Base-by-base conservation (phyloP, 2,797 vertebrate species). In the Scolopax rusticola region DNA sequence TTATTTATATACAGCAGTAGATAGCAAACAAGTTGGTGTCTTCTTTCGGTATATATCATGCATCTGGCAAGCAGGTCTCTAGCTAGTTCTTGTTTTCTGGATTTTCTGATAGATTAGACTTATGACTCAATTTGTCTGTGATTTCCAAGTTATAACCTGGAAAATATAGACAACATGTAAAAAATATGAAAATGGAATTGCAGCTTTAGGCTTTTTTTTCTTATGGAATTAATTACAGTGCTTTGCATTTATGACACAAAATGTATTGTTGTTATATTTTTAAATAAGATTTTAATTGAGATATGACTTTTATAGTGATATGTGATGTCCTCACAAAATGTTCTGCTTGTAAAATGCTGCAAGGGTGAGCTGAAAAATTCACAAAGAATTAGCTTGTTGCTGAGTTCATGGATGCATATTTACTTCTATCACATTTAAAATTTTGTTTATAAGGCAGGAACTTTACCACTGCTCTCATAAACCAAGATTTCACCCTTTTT, bases 91-190 rank as follows among this genome's bases (percentile, higher is more conserved):
- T 98, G 41, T 97, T 91, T 70, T 90, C 92, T 56, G 54, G 61
- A 65, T 90, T 84, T 85, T 89, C 51, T 81, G 90, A 86, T 24
- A 91, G 8, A 67, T 96, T 97, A 79, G 93, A 98, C 61, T 95
- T 94, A 82, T 94, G 65, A 92, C 97, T 92, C 41, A 98, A 97
- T 89, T 97, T 90, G 69, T 96, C 68, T 93, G 91, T 98, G 69
- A 97, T 94, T 97, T 97, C 82, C 96, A 97, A 93, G 20, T 95
- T 75, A 71, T 88, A 87, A 65, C 94, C 97, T 45, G 33, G 33
- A 82, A 93, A 92, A 53, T 15, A 33, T 0, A 75, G 48, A 84
- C 64, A 81, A 45, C 2, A 18, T 3, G 5, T 85, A 67, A 96
- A 85, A 94, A 85, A 47, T 65, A 93, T 9, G 45, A 84, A 89